Evolutionary conservation across 2,888 invertebrate species (phyloP).

Genomic region (Tachina lurida): DNA sequence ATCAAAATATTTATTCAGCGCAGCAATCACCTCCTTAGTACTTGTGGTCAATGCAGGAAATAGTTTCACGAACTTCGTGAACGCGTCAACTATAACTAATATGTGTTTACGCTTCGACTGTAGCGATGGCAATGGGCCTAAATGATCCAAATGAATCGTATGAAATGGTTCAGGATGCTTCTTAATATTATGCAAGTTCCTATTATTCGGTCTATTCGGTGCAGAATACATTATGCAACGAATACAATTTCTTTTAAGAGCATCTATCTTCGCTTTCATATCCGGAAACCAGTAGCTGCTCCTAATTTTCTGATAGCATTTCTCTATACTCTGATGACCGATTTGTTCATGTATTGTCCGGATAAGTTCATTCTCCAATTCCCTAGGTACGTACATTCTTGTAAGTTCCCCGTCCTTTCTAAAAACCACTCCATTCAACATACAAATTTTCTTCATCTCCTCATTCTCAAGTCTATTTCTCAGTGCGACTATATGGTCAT

Average conservation of each 20-base stretch:
- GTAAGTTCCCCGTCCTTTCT: not conserved
- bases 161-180: not conserved
- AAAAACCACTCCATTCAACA: not conserved
- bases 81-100: not conserved
- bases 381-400: not conserved
- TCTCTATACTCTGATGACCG: not conserved
- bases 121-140: not conserved
- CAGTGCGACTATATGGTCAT: not conserved
- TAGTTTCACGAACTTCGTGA: not conserved
- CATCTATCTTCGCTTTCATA: not conserved
- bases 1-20: not conserved
- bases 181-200: not conserved
- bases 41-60: not conserved
- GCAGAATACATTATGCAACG: not conserved
- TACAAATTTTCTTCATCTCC: not conserved
- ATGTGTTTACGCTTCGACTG: not conserved
- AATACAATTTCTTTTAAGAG: not conserved
- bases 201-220: not conserved
- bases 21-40: not conserved
- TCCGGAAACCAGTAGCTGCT: not conserved
- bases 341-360: not conserved
- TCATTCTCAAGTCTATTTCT: not conserved
- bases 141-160: not conserved
- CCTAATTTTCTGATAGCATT: not conserved
- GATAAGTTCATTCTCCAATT: not conserved